phyloP scores from a whole-genome alignment of 2,797 vertebrate genomes.

The Ctenopoma kingsleyae region DNA sequence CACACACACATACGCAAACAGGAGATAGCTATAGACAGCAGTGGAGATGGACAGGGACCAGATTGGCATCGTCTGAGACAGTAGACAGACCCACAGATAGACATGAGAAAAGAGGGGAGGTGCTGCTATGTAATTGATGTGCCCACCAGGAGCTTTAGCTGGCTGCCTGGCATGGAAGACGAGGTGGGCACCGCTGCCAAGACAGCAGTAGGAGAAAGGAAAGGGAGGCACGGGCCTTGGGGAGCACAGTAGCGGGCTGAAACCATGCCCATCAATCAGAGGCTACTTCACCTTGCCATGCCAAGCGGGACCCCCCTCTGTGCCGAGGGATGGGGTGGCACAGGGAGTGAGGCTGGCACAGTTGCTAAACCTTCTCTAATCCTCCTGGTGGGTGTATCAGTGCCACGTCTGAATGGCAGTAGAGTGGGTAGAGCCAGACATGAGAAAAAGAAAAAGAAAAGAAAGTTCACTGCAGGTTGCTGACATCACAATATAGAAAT shows the following conservation, averaged over 20 bases:
- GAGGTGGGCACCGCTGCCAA: conserved; percentile 81
- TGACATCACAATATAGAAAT: conserved; percentile 44
- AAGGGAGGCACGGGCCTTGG: conserved; percentile 78
- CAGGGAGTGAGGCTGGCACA: conserved; percentile 76
- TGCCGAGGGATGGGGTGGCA: conserved; percentile 77
- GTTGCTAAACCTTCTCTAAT: conserved; percentile 78
- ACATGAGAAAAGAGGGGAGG: conserved; percentile 83
- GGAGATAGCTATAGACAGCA: conserved; percentile 69
- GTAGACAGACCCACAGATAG: conserved; percentile 80
- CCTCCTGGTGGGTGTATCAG: conserved; percentile 77
- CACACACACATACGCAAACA: conserved; percentile 25
- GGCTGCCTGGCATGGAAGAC: conserved; percentile 79
- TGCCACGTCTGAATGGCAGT: conserved; percentile 70
- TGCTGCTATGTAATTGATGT: conserved; percentile 86
- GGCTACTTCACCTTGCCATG: conserved; percentile 86
- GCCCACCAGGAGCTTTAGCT: conserved; percentile 85
- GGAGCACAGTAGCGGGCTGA: conserved; percentile 81
- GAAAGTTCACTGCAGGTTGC: conserved; percentile 64
- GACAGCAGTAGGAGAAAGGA: conserved; percentile 80
- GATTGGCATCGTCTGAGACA: conserved; percentile 80
- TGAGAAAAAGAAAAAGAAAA: conserved; percentile 42
- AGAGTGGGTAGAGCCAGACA: conserved; percentile 59
- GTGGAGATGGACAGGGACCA: conserved; percentile 74
- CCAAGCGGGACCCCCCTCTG: conserved; percentile 81
- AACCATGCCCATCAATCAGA: conserved; percentile 88